Evolutionary conservation across 2,888 invertebrate genomes (phyloP), one percentile per base, ranked within the genome.

Genomic region (Chloroclystis v-ata): DNA sequence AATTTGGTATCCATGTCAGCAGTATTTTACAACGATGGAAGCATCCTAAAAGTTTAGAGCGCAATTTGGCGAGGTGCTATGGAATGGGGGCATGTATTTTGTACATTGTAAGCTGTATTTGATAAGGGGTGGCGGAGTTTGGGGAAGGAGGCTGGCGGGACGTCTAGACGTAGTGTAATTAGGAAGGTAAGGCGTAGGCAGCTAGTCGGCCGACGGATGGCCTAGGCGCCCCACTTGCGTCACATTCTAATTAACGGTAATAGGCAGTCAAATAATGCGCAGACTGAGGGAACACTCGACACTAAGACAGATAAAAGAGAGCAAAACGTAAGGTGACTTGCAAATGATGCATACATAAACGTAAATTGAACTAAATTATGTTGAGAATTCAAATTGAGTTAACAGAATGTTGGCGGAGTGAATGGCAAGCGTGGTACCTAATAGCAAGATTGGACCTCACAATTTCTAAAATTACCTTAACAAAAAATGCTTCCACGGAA

Each of bases 101-200:
- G 59, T 61, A 59, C 54, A 63, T 60, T 61, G 58, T 69, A 61
- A 69, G 67, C 64, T 63, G 63, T 68, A 64, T 70, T 72, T 72
- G 74, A 69, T 70, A 67, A 70, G 63, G 56, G 71, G 63, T 60
- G 63, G 63, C 42, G 42, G 55, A 62, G 69, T 58, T 50, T 63
- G 59, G 60, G 43, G 66, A 62, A 65, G 70, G 71, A 65, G 71
- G 72, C 72, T 72, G 72, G 74, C 68, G 78, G 78, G 75, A 70
- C 70, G 84, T 84, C 85, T 86, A 85, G 85, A 84, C 86, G 69
- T 69, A 73, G 74, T 64, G 78, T 78, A 78, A 86, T 86, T 85
- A 84, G 78, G 79, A 81, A 83, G 84, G 85, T 82, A 69, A 82
- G 75, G 75, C 72, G 79, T 80, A 81, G 81, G 83, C 79, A 69